Evolutionary conservation across 1,140 invertebrate species (phyloP).

Genomic region (roundworm (Caenorhabditis elegans)): DNA sequence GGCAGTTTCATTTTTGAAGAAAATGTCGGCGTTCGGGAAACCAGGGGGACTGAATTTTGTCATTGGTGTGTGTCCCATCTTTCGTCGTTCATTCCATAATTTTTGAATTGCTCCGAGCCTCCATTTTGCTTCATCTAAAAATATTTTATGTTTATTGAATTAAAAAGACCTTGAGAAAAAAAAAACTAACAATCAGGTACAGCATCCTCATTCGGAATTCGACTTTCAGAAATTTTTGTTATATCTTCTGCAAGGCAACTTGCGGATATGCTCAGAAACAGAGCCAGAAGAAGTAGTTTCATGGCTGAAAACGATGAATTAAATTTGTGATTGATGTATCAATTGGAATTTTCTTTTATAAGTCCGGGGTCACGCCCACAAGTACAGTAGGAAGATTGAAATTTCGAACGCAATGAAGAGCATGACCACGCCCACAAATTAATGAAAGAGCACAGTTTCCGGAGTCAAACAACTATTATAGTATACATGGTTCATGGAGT

Average conservation of each 20-base stretch:
- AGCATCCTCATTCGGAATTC: background rate
- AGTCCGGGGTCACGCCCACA: no score
- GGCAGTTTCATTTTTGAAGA: slow-evolving; percentile 52
- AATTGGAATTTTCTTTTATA: no score
- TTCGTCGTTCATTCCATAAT: slow-evolving; percentile 48
- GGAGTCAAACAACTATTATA: no score
- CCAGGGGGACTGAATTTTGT: slow-evolving; percentile 32
- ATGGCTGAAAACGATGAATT: no score
- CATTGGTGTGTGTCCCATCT: slow-evolving; percentile 51
- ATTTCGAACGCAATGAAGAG: no score
- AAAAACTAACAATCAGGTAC: background rate
- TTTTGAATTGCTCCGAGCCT: slow-evolving; percentile 39
- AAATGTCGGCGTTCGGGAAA: slow-evolving; percentile 50
- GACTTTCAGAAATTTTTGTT: background rate
- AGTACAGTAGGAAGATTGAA: no score
- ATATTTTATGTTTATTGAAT: background rate
- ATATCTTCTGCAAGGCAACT: slow-evolving; percentile 14
- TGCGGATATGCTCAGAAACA: no score
- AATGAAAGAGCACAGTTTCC: no score
- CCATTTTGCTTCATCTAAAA: slow-evolving; percentile 41
- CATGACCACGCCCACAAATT: no score
- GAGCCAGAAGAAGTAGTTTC: no score
- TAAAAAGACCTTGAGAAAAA: background rate
- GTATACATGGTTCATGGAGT: no score
- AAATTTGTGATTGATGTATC: no score